These are phyloP conservation scores for Pseudotriccus pelzelni DNA, from an alignment of 2,797 vertebrate species.

Conservation along the genomic window DNA sequence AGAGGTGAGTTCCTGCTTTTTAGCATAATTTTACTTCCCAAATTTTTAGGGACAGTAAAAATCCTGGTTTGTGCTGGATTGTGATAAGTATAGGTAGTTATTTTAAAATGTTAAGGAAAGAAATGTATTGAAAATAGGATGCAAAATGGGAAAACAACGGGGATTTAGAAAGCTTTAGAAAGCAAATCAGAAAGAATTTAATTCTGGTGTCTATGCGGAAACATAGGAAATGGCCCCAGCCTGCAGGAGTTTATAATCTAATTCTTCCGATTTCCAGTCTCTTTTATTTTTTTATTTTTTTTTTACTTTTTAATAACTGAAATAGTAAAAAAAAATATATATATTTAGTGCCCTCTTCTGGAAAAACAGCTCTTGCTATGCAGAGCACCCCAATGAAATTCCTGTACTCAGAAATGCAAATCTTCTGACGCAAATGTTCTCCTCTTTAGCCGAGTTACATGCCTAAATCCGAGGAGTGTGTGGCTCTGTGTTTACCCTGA, in stretches of 20 bases:
- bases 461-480: neutral
- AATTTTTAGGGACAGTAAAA: neutral
- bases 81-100: neutral
- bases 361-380: neutral
- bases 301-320: neutral
- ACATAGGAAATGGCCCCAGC: neutral
- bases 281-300: neutral
- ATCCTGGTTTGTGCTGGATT: neutral
- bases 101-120: neutral
- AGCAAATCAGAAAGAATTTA: neutral
- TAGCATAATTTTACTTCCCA: neutral
- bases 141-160: neutral
- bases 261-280: neutral
- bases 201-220: neutral
- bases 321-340: neutral
- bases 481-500: neutral
- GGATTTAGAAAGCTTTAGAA: neutral
- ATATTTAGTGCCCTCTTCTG: slow-evolving; percentile 34
- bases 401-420: neutral
- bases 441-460: neutral
- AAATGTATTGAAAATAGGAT: neutral
- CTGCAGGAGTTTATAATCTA: neutral
- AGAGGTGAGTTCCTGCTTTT: neutral
- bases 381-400: neutral
- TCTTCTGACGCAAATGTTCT: neutral